These are phyloP conservation scores for Pasiphila rectangulata DNA, from an alignment of 2,888 invertebrate genomes.

Conservation along the genomic window DNA sequence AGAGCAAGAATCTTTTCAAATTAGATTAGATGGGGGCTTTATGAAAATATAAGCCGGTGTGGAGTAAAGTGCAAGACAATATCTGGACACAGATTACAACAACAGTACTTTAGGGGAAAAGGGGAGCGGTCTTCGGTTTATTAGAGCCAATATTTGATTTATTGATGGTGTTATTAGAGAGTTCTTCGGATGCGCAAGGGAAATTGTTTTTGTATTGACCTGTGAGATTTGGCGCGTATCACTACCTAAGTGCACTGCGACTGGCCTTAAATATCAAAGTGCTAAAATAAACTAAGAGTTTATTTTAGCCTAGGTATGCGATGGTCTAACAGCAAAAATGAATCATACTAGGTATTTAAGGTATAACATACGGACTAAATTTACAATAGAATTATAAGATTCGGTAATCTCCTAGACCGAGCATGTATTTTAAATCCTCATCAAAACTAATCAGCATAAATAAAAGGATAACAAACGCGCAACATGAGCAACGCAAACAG, in stretches of 20 bases:
- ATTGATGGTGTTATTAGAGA: conserved; percentile 51
- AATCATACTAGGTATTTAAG: too few relatives aligned
- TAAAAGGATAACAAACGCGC: conserved; percentile 34
- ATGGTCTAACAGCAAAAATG: too few relatives aligned
- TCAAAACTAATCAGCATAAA: conserved; percentile 29
- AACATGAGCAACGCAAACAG: conserved; percentile 37
- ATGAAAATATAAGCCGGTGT: conserved; percentile 30
- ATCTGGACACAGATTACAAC: conserved; percentile 28
- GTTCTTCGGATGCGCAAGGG: conserved; percentile 26
- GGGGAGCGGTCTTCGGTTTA: conserved; percentile 44
- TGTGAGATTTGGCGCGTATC: neutral
- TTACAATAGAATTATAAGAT: too few relatives aligned
- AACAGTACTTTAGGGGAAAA: conserved; percentile 36
- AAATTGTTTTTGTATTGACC: conserved; percentile 29
- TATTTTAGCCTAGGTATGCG: too few relatives aligned
- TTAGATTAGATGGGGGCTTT: conserved; percentile 26
- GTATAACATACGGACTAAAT: too few relatives aligned
- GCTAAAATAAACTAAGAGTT: too few relatives aligned
- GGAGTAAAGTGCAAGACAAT: conserved; percentile 42
- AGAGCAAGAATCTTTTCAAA: conserved; percentile 15
- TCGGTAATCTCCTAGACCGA: neutral
- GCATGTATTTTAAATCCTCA: conserved; percentile 17
- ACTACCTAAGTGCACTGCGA: too few relatives aligned
- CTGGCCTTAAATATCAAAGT: too few relatives aligned
- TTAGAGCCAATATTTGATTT: conserved; percentile 63